A percentile compares a stretch with the other conserved stretches of the same genome.
Evolutionary conservation across 1,140 invertebrate genomes (phyloP).

Genomic region (Hypsibius dujardini): DNA sequence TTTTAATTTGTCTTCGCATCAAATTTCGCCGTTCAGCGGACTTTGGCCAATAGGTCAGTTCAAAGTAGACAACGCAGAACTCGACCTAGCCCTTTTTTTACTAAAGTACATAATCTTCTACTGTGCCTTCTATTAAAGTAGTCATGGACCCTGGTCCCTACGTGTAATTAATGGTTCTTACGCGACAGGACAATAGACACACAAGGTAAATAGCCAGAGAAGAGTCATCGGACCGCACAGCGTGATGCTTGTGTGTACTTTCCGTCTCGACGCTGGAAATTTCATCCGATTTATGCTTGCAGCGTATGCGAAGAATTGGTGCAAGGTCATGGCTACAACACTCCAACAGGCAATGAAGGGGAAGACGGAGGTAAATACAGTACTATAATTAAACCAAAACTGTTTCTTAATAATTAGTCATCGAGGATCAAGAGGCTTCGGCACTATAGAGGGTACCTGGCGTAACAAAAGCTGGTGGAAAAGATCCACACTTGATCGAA

Average conservation of each 20-base stretch:
- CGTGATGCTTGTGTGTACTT: no score
- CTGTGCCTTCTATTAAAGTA: background rate
- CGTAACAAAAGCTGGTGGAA: background rate
- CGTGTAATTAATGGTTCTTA: background rate
- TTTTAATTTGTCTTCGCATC: no score
- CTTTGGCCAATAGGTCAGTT: background rate
- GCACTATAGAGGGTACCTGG: background rate
- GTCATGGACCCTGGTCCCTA: background rate
- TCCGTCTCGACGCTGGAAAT: no score
- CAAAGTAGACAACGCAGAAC: background rate
- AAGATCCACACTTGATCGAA: background rate
- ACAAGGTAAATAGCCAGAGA: background rate
- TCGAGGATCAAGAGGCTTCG: background rate
- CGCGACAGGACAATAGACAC: constrained; percentile 2
- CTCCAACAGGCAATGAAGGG: constrained; percentile 8
- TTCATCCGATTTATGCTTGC: no score
- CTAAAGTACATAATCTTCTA: no score
- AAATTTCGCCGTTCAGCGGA: no score
- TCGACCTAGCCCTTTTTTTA: background rate
- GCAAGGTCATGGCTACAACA: background rate
- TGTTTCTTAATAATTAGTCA: background rate
- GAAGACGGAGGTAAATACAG: background rate
- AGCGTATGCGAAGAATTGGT: constrained; percentile 6
- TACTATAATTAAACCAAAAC: background rate
- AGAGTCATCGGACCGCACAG: background rate